phyloP scores from a whole-genome alignment of 2,797 vertebrate species.

The Leuciscus waleckii region DNA sequence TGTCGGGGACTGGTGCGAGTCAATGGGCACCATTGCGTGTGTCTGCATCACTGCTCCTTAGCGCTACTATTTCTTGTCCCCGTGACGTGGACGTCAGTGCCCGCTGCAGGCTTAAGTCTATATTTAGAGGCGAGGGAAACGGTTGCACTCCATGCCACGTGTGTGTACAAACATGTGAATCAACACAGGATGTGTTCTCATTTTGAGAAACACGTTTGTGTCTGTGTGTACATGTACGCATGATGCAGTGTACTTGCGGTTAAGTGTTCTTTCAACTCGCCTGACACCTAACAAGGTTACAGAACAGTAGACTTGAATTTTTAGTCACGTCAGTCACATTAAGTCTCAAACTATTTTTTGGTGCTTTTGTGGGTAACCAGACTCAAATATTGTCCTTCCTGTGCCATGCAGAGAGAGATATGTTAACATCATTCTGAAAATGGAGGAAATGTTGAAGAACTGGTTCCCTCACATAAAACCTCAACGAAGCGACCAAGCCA shows the following conservation, averaged over 20 bases:
- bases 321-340: neutral
- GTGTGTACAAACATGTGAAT: constrained; percentile 74
- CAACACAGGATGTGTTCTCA: constrained; percentile 44
- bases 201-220: constrained; percentile 32
- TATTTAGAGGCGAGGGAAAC: constrained; percentile 74
- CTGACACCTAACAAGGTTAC: constrained; percentile 22
- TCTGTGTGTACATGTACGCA: neutral
- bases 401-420: constrained; percentile 75
- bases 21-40: constrained; percentile 53
- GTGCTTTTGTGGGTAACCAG: neutral
- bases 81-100: constrained; percentile 63
- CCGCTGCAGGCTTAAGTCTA: constrained; percentile 69
- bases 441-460: constrained; percentile 85
- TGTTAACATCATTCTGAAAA: constrained; percentile 81
- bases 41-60: constrained; percentile 66
- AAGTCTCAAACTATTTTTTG: constrained; percentile 10
- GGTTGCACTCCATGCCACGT: constrained; percentile 68
- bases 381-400: constrained; percentile 33
- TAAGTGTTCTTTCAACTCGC: constrained; percentile 34
- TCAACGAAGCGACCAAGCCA: constrained; percentile 64
- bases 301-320: constrained; percentile 21
- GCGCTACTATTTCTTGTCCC: constrained; percentile 64
- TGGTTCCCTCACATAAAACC: constrained; percentile 83
- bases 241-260: constrained; percentile 33
- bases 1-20: constrained; percentile 69